phyloP scores from a whole-genome alignment of 1,140 invertebrate genomes.

The Bombus polaris region DNA sequence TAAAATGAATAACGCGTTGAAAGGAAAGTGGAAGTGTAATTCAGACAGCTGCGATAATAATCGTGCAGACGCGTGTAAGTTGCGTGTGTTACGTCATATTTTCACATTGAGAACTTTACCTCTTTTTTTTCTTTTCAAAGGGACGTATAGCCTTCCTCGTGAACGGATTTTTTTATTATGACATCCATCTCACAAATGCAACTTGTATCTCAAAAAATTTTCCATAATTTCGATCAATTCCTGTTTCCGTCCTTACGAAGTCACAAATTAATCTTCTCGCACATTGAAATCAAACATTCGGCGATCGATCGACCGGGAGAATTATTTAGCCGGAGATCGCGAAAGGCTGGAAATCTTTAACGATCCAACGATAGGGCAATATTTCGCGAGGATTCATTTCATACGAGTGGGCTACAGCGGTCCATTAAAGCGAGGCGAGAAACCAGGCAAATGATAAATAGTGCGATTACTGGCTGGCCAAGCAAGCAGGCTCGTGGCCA shows the following conservation, averaged over 20 bases:
- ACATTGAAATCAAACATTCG: not conserved
- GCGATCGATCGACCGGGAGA: slow-evolving; percentile 28
- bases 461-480: slow-evolving; percentile 71
- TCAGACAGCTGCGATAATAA: not conserved
- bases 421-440: slow-evolving; percentile 68
- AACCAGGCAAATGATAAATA: slow-evolving; percentile 76
- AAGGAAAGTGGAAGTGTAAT: not conserved
- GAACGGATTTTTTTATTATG: no score
- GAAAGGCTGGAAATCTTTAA: not conserved
- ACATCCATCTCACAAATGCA: no score
- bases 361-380: slow-evolving; percentile 49
- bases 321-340: not conserved
- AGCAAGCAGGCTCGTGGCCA: slow-evolving; percentile 51
- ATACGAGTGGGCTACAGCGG: slow-evolving; percentile 69
- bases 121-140: not conserved
- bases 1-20: not conserved
- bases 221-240: no score
- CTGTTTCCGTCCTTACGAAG: no score
- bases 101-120: not conserved
- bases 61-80: no score
- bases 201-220: no score
- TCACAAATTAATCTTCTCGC: not conserved
- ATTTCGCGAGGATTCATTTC: slow-evolving; percentile 62
- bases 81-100: no score
- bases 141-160: no score